Base-by-base conservation (phyloP, 2,888 invertebrate species). In the Agrochola macilenta region DNA sequence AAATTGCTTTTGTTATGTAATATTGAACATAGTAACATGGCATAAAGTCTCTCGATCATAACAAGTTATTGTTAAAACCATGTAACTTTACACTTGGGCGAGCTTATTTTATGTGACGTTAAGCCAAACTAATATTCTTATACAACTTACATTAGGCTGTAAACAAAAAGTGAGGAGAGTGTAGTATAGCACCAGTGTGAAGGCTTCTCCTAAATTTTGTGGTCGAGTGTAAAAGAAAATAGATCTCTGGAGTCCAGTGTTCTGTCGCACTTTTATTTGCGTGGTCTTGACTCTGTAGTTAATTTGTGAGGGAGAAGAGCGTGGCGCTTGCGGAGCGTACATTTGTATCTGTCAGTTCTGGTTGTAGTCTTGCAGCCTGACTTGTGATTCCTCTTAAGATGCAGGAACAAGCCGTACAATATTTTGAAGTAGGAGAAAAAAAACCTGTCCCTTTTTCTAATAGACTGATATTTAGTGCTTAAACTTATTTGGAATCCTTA, bases 11-110 rank as follows among this genome's bases (percentile, higher is more conserved):
- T 12, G 9, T 46, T 70, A 52, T 14, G 14, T 17, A 30, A 11
- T 30, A 52, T 12, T 58, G 9, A 74, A 76, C 26, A 39, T 26
- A 63, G 43, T 60, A 23, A 26, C 39, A 49, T 14, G 54, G 14
- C 35, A 20, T 54, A 35, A 63, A 58, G 20, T 46, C 17, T 17
- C 30, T 69, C 46, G 23, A 65, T 76, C 77, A 66, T 23, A 70
- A 82, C 54, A 77, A 77, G 54, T 66, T 77, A 69, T 69, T 23
- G 46, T 43, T 57, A 30, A 69, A 65, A 65, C 54, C 65, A 49
- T 46, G 30, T 70, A 30, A 43, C 17, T 57, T 82, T 65, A 69
- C 60, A 66, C 61, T 35, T 58, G 43, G 43, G 11, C 8, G 66
- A 17, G 8, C 49, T 66, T 57, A 49, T 39, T 61, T 77, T 35